These are phyloP conservation scores for Nematolebias whitei DNA, from an alignment of 2,113 vertebrate species.

Conservation along the genomic window DNA sequence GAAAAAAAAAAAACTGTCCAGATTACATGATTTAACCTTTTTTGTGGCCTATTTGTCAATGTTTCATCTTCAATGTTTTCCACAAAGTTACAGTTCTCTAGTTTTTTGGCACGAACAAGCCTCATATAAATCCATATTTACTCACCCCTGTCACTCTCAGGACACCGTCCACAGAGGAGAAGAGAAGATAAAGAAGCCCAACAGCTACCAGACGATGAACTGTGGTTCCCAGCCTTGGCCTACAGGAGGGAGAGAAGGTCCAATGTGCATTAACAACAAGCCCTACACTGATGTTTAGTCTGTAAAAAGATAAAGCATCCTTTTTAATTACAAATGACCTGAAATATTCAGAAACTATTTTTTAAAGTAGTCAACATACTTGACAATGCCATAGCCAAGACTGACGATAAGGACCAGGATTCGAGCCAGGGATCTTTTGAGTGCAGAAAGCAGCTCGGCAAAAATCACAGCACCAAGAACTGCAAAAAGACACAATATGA, in stretches of 20 bases:
- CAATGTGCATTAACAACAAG: background rate
- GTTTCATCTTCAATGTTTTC: too few species aligned
- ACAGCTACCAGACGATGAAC: conserved; percentile 91
- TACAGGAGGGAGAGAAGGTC: conserved; percentile 46
- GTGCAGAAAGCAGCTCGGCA: conserved; percentile 92
- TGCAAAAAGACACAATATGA: conserved; percentile 49
- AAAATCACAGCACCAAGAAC: conserved; percentile 91
- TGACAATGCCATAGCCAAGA: conserved; percentile 94
- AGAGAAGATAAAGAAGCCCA: conserved; percentile 91
- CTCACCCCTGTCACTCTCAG: conserved; percentile 94
- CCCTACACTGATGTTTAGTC: too few species aligned
- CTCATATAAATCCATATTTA: background rate
- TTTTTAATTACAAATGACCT: too few species aligned
- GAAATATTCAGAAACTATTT: background rate
- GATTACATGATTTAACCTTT: too few species aligned
- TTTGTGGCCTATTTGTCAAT: too few species aligned
- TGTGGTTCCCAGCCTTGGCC: conserved; percentile 91
- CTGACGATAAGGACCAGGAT: conserved; percentile 95
- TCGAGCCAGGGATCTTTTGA: conserved; percentile 92
- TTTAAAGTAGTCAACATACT: conserved; percentile 78
- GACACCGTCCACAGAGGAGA: conserved; percentile 94
- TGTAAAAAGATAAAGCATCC: background rate
- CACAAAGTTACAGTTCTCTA: too few species aligned
- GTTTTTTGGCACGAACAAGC: background rate
- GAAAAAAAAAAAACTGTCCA: too few species aligned